Evolutionary conservation across 2,113 vertebrate genomes (phyloP).

Genomic region (Talpa occidentalis): DNA sequence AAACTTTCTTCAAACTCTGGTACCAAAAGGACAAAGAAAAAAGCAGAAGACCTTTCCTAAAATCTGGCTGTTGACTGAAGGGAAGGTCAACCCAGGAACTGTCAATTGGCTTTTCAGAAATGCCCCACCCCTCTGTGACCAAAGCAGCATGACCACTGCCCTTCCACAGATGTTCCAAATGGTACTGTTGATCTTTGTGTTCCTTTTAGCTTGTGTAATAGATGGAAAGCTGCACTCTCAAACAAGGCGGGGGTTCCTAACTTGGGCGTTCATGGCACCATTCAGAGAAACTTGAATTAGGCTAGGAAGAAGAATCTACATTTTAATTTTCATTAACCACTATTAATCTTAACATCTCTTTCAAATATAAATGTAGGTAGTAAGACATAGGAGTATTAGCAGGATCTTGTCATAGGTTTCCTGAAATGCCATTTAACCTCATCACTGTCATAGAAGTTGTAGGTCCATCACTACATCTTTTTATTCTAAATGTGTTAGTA

Average conservation of each 20-base stretch:
- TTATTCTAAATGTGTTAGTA: not conserved
- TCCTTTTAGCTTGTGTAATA: not conserved
- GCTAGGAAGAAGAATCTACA: not conserved
- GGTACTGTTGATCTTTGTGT: not conserved
- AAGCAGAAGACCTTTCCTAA: not conserved
- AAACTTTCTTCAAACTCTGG: not conserved
- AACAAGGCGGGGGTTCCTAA: not conserved
- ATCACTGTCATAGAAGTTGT: not conserved
- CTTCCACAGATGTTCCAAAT: not conserved
- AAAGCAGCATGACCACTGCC: no score
- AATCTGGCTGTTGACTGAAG: not conserved
- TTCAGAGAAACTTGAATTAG: not conserved
- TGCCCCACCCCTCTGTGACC: accelerated
- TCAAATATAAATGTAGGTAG: not conserved
- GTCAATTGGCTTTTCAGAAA: not conserved
- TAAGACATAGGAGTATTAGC: not conserved
- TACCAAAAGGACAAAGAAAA: not conserved
- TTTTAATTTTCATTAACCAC: not conserved
- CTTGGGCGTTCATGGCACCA: not conserved
- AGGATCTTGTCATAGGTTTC: not conserved
- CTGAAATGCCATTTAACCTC: not conserved
- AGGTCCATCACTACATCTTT: not conserved
- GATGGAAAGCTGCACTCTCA: not conserved
- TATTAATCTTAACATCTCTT: not conserved
- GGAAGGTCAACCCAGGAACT: not conserved